Base-by-base conservation (phyloP, 2,888 invertebrate genomes). In the Eurytoma adleriae region DNA sequence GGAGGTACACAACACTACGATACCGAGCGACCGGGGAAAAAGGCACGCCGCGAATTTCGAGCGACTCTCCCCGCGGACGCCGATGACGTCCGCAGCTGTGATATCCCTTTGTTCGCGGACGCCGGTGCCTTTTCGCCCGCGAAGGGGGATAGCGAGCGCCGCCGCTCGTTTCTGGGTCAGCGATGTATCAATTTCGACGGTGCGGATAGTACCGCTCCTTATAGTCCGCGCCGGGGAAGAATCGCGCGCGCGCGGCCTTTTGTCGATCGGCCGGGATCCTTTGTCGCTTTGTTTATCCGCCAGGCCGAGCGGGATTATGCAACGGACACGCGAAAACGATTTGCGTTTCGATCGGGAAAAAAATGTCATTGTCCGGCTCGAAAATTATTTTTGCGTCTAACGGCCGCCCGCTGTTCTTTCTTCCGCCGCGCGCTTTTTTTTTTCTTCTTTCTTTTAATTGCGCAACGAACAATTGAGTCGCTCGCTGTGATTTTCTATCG, bases 11-110 rank as follows among this genome's bases (percentile, higher is more conserved):
- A 30, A 16, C 62, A 30, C 30, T 2, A n/a, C 61, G 24, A 24
- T 10, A 59, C 20, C 59, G 62, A 62, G 30, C 40, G 40, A 40
- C 40, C 7, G 10, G 40, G 27, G 27, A 1, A 68, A 67, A 68
- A 68, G 7, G 68, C 20, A 40, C 56, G 54, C 20, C 40, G 66
- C 40, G 54, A 54, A 66, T 66, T 66, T 30, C 62, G 30, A 64
- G 40, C 52, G 52, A 52, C 40, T 66, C 54, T 54, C n/a, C 54
- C 16, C 54, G 54, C 50, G 54, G 3, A 4, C 14, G 48, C n/a
- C 64, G 64, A 48, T 40, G 18, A 40, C 64, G 13, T 30, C 16
- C 48, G 64, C 40, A 48, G 16, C 14, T 4, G 16, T 40, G 10
- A 48, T 48, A 48, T 14, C 16, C 62, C 48, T 24, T 40, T 18